phyloP scores from a whole-genome alignment of 2,113 vertebrate species.

The Pseudorhombus dupliciocellatus region DNA sequence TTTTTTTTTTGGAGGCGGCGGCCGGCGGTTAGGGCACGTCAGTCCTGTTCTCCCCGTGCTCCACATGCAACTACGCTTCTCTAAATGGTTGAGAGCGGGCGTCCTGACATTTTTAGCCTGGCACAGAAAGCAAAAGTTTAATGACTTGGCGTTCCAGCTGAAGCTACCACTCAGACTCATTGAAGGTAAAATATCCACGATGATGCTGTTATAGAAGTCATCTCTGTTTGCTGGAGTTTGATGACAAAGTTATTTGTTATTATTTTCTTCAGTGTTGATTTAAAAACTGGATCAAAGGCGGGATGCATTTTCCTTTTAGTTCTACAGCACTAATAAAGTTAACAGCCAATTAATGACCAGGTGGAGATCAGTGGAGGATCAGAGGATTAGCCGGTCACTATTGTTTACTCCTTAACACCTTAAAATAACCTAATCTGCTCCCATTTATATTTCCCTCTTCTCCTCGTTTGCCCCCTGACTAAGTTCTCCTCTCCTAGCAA shows the following conservation, averaged over 20 bases:
- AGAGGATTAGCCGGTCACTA: slow-evolving; percentile 20
- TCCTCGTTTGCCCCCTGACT: neutral
- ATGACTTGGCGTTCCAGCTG: slow-evolving; percentile 2
- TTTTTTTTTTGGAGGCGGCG: neutral
- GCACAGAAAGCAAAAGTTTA: slow-evolving; percentile 21
- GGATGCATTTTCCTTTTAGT: neutral
- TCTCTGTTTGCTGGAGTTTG: neutral
- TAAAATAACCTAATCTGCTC: slow-evolving; percentile 33
- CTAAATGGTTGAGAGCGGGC: slow-evolving; percentile 2
- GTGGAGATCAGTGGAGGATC: slow-evolving; percentile 9
- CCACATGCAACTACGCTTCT: slow-evolving; percentile 15
- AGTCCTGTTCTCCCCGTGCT: neutral
- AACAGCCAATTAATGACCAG: slow-evolving; percentile 28
- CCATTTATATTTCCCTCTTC: neutral
- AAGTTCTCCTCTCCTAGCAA: neutral
- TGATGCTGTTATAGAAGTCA: neutral
- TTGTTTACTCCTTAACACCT: slow-evolving; percentile 19
- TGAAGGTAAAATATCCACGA: neutral
- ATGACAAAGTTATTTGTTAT: neutral
- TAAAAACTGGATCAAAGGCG: neutral
- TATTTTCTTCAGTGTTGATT: neutral
- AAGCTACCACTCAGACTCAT: neutral
- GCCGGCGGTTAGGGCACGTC: neutral
- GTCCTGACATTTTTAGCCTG: slow-evolving; percentile 7
- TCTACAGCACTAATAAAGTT: slow-evolving; percentile 4